Percentiles rank a stretch among this genome's conserved stretches.
These are phyloP conservation scores for Pseudomyrmex gracilis DNA, from an alignment of 1,140 invertebrate genomes.

Conservation along the genomic window DNA sequence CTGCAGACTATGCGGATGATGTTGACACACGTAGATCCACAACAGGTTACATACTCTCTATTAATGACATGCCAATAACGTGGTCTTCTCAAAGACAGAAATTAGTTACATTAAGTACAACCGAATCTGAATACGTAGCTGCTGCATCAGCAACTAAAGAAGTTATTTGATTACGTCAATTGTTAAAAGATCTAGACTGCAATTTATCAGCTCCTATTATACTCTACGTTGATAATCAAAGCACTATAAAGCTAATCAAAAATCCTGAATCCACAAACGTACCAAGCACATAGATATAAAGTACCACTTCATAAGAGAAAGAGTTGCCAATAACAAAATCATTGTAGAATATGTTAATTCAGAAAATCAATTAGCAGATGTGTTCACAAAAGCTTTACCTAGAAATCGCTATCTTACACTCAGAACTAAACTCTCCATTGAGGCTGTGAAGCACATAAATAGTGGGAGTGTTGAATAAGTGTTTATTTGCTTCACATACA, in stretches of 20 bases:
- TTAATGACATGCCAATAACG: background rate
- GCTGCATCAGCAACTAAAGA: slow-evolving; percentile 78
- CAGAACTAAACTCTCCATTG: too few relatives aligned
- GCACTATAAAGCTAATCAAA: slow-evolving; percentile 78
- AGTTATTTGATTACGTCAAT: slow-evolving; percentile 75
- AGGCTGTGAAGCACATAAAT: too few relatives aligned
- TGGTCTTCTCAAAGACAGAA: slow-evolving; percentile 21
- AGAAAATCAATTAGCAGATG: too few relatives aligned
- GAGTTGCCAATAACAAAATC: slow-evolving; percentile 51
- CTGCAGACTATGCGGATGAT: too few relatives aligned
- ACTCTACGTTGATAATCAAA: slow-evolving; percentile 73
- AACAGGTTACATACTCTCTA: too few relatives aligned
- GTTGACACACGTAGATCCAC: too few relatives aligned
- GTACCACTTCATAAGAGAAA: slow-evolving; percentile 78
- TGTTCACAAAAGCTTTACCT: too few relatives aligned
- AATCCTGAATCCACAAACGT: slow-evolving; percentile 76
- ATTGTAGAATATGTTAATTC: too few relatives aligned
- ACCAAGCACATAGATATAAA: slow-evolving; percentile 80
- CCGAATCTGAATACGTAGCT: slow-evolving; percentile 83
- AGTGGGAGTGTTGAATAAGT: too few relatives aligned
- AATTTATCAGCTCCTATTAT: background rate
- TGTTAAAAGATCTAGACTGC: slow-evolving; percentile 28
- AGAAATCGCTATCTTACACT: too few relatives aligned
- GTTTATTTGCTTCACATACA: too few relatives aligned
- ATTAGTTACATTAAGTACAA: slow-evolving; percentile 10